Evolutionary conservation across 2,797 vertebrate genomes (phyloP), one percentile per base, ranked within the genome.

Genomic region (Gymnopithys bicolor): DNA sequence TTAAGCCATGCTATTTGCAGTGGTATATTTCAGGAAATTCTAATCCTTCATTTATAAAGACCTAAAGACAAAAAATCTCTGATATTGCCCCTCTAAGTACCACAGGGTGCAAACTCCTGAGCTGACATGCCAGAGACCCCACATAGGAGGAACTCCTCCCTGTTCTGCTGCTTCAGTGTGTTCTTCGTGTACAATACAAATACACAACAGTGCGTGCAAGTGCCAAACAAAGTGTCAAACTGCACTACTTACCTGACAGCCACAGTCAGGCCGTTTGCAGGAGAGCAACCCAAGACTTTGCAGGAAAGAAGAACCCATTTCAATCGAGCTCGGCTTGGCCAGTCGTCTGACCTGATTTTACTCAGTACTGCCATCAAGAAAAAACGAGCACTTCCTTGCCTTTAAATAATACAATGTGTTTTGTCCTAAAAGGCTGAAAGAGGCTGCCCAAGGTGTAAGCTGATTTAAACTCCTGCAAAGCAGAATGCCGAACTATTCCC

Each of bases 181-280:
- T 33, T 52, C 30, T 73, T 74, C 22, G 21, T 39, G 80, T 75
- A 21, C 53, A 59, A 21, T 55, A 60, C 39, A 80, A 86, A 76
- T 35, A 5, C 32, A 43, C 13, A 37, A 11, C 2, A 41, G 10
- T 19, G 10, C 1, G 0, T 19, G 49, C 7, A 60, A 59, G 76
- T 43, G 60, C 10, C 18, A 45, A 76, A n/a, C 4, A 39, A 25
- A 7, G 22, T 33, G 5, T 59, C 41, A 70, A 87, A 66, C 23
- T 49, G 32, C 30, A 70, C 28, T 80, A 21, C 16, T 62, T 27
- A 19, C n/a, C 62, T 39, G 66, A 77, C 4, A 74, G 39, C 6
- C 25, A 53, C 30, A 69, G 23, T 5, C 55, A 74, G n/a, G 5
- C n/a, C 87, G 35, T 25, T 83, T 5, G 33, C 27, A 39, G 4